Percentiles rank a stretch among this genome's conserved stretches.
Evolutionary conservation across 2,113 vertebrate genomes (phyloP).

Genomic region (Tyto alba): DNA sequence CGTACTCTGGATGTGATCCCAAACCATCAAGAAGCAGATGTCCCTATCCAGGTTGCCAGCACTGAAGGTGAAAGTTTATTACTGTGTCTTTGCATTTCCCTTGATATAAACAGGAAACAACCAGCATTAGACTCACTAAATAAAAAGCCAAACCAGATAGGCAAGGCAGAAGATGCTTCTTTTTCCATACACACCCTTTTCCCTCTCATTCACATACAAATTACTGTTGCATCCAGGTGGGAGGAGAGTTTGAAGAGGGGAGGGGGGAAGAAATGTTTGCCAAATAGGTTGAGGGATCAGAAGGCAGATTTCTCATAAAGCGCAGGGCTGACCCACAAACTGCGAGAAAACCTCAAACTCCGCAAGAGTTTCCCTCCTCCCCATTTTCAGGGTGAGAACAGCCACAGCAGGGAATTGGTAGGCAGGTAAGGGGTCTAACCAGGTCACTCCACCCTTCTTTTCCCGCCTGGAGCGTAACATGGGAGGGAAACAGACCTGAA

Average conservation of each 20-base stretch:
- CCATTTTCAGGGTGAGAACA: constrained; percentile 10
- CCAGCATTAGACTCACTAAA: neutral
- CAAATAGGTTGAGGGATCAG: constrained; percentile 62
- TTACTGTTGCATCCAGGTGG: constrained; percentile 48
- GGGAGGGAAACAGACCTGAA: constrained; percentile 50
- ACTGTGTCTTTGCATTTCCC: constrained; percentile 4
- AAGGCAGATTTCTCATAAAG: constrained; percentile 61
- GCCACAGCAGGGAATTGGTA: constrained; percentile 12
- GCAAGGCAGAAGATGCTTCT: constrained; percentile 41
- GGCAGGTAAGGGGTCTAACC: constrained; percentile 60
- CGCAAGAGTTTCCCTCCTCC: constrained; percentile 18
- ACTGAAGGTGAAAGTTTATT: constrained; percentile 53
- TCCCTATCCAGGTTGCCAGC: constrained; percentile 4
- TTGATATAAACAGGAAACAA: constrained; percentile 43
- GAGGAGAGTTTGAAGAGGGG: constrained; percentile 35
- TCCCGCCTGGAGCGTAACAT: neutral
- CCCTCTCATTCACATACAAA: constrained; percentile 60
- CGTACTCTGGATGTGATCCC: neutral
- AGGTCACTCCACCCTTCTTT: constrained; percentile 55
- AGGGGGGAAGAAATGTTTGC: neutral
- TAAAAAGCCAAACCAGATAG: constrained; percentile 30
- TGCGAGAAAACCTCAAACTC: constrained; percentile 55
- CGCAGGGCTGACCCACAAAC: constrained; percentile 47
- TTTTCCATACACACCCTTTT: constrained; percentile 43
- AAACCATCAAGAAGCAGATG: neutral